These are phyloP conservation scores for Adelphocoris suturalis DNA, from an alignment of 2,888 invertebrate genomes.

Conservation along the genomic window DNA sequence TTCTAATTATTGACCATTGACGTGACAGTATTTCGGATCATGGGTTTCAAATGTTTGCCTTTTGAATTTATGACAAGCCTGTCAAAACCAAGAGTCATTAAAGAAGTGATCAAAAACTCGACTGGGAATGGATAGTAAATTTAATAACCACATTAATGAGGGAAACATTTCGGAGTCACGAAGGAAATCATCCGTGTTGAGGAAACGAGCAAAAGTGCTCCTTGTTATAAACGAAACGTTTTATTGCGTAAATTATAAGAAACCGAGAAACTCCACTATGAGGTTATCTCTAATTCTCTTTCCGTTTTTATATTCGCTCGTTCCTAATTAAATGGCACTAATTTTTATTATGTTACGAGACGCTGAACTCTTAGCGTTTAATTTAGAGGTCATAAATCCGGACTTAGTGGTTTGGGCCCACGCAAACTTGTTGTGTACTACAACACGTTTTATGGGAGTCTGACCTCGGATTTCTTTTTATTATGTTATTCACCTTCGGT, in stretches of 20 bases:
- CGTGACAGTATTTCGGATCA: no score
- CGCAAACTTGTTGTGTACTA: slow-evolving; percentile 64
- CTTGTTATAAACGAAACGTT: slow-evolving; percentile 54
- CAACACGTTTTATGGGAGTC: slow-evolving; percentile 49
- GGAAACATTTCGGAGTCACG: neutral
- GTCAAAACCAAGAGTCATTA: neutral
- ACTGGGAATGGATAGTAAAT: neutral
- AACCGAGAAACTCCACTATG: slow-evolving; percentile 41
- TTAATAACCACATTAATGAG: slow-evolving; percentile 12
- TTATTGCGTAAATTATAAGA: slow-evolving; percentile 50
- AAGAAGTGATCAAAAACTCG: neutral
- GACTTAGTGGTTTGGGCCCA: slow-evolving; percentile 55
- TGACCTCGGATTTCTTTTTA: slow-evolving; percentile 63
- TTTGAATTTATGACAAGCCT: neutral
- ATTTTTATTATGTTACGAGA: slow-evolving; percentile 60
- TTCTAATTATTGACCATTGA: no score
- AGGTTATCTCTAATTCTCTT: slow-evolving; percentile 40
- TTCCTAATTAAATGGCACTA: slow-evolving; percentile 64
- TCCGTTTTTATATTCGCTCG: neutral
- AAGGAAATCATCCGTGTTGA: slow-evolving; percentile 8
- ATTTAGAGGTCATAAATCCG: slow-evolving; percentile 66
- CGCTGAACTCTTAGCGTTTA: slow-evolving; percentile 57
- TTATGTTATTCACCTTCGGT: slow-evolving; percentile 58
- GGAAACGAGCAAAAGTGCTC: slow-evolving; percentile 35
- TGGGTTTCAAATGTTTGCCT: no score